Base-by-base conservation (phyloP, 2,888 invertebrate species). In the Gastrophysa polygoni region DNA sequence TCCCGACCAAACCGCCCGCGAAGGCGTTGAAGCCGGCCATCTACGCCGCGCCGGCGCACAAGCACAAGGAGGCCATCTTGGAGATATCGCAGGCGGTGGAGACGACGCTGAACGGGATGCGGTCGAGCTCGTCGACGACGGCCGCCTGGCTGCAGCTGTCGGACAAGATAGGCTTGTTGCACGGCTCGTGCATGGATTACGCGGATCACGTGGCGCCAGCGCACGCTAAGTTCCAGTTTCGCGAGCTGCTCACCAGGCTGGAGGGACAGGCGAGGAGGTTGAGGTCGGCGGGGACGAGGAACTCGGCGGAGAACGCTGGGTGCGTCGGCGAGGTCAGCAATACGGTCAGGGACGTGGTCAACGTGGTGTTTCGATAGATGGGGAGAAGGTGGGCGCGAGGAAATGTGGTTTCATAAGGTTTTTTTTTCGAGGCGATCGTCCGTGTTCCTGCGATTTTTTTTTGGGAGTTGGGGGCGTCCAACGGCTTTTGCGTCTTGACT, bases 211-310 rank as follows among this genome's bases (percentile, higher is more conserved):
- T 86, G 14, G 89, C 92, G 75, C 91, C 93, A 10, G 92, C 94
- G 16, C 93, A 95, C 77, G 89, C 91, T 52, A 91, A 95, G 76
- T 95, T 96, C 81, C 92, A 95, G 73, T 91, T 94, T 77, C 88
- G 93, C 44, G 90, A 92, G 79, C 80, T 91, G 64, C 84, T 91
- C 21, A 87, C 87, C 2, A 85, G 89, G 48, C 83, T 92, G 55
- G 91, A 92, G 77, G 83, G 84, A 11, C 90, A 91, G 76, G 89
- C 89, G 28, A 84, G 88, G 67, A 87, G 87, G 72, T 79, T 91
- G 68, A 83, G 91, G 57, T 87, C 89, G 46, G 89, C 90, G 5
- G 89, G 90, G 58, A 87, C 87, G 59, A 85, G 89, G 73, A 91
- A 90, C 78, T 85, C 87, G 54, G 83, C 88, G 62, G 90, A 90